phyloP scores from a whole-genome alignment of 2,113 vertebrate species.

The Laticauda colubrina region DNA sequence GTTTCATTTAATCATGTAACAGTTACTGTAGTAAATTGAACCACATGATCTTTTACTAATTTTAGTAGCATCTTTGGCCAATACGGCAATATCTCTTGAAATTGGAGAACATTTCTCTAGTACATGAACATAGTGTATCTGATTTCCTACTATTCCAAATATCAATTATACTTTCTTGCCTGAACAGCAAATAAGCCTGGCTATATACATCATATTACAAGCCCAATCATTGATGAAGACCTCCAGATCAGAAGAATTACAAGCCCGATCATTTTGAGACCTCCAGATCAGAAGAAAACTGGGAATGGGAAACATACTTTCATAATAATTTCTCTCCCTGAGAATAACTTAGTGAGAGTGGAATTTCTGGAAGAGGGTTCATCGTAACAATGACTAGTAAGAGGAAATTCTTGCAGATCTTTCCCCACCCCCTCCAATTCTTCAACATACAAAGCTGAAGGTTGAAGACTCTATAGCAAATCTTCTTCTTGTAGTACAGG shows the following conservation, averaged over 20 bases:
- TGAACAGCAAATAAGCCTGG: neutral
- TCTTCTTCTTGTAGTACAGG: neutral
- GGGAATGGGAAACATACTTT: neutral
- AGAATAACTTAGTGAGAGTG: neutral
- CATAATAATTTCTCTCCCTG: neutral
- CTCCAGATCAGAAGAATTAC: neutral
- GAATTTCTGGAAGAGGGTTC: neutral
- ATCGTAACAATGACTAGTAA: neutral
- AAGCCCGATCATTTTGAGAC: neutral
- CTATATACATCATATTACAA: neutral
- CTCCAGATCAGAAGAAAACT: neutral
- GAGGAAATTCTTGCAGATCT: neutral
- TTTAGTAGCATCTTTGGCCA: neutral
- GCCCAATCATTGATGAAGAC: neutral
- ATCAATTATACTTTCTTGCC: neutral
- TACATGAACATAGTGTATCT: neutral
- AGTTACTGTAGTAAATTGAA: neutral
- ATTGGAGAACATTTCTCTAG: neutral
- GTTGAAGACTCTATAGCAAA: neutral
- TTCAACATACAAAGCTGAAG: neutral
- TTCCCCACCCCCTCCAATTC: neutral
- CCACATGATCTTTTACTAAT: neutral
- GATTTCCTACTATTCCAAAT: neutral
- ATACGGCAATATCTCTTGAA: neutral
- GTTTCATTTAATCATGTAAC: neutral